Evolutionary conservation across 2,797 vertebrate species (phyloP).

Genomic region (Urophycis tenuis): DNA sequence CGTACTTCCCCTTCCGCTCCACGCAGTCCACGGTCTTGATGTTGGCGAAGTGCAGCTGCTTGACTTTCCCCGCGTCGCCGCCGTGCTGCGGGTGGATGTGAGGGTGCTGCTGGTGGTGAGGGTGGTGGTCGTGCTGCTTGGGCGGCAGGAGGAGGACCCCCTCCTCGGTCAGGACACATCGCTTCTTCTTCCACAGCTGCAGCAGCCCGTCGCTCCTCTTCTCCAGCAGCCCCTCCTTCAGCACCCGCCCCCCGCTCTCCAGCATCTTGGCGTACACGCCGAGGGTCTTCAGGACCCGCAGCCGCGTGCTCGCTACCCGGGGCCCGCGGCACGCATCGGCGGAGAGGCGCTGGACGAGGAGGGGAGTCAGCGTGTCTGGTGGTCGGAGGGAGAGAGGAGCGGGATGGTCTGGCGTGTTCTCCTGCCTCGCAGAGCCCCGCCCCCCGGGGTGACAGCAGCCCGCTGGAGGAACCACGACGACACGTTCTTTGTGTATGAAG

Average conservation of each 20-base stretch:
- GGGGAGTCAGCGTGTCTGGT: not conserved
- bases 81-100: conserved; percentile 41
- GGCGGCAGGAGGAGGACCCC: conserved; percentile 85
- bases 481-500: no score
- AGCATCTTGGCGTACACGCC: conserved; percentile 67
- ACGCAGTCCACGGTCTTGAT: conserved; percentile 99
- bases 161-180: conserved; percentile 91
- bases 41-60: conserved; percentile 94
- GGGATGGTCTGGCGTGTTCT: not conserved
- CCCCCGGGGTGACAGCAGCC: not conserved
- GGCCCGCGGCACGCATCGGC: not conserved
- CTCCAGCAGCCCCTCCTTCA: conserved; percentile 92
- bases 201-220: conserved; percentile 93
- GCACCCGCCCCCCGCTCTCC: conserved; percentile 79
- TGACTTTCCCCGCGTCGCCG: conserved; percentile 72
- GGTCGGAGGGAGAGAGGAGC: not conserved
- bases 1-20: conserved; percentile 94
- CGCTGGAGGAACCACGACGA: no score
- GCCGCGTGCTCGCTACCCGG: not conserved
- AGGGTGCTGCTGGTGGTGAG: conserved; percentile 52
- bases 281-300: not conserved
- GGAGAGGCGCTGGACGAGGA: not conserved
- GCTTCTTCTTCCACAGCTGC: conserved; percentile 99
- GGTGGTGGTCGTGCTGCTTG: conserved; percentile 73
- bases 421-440: not conserved